Conservation (phyloP, 1,140 invertebrate genomes). For the Apis dorsata region DNA sequence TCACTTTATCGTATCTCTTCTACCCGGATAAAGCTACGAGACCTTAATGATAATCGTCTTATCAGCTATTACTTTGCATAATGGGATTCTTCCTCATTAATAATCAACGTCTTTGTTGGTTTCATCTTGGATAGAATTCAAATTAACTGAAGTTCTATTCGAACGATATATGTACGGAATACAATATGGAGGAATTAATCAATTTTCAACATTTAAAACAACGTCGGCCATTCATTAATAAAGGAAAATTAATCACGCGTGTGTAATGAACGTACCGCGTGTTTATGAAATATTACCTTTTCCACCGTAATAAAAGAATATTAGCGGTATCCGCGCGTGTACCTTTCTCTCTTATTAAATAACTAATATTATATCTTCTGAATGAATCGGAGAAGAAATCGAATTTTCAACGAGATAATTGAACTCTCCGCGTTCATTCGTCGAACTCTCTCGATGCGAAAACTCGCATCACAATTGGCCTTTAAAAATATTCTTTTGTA, state of each 20-base stretch:
- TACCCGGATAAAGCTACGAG: not conserved
- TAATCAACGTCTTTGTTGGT: not conserved
- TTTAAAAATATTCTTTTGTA: conserved; percentile 10
- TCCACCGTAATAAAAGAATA: not conserved
- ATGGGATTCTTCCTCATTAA: not conserved
- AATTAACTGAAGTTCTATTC: not conserved
- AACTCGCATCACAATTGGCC: not conserved
- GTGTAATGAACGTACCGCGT: not conserved
- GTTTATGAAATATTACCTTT: conserved; percentile 19
- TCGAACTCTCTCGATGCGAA: not conserved
- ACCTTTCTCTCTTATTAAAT: not conserved
- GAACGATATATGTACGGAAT: not conserved
- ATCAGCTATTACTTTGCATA: not conserved
- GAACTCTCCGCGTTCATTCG: no score
- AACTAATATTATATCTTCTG: not conserved
- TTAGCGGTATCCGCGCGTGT: not conserved
- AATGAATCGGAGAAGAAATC: not conserved
- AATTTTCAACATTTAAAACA: not conserved
- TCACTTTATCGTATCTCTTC: not conserved
- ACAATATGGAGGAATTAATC: not conserved
- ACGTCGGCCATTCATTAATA: conserved; percentile 17
- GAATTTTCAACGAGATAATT: not conserved
- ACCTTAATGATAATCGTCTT: not conserved
- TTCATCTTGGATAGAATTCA: no score
- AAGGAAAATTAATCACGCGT: conserved; percentile 15